Conservation (phyloP, 2,888 invertebrate genomes). For the Epirrita christyi region DNA sequence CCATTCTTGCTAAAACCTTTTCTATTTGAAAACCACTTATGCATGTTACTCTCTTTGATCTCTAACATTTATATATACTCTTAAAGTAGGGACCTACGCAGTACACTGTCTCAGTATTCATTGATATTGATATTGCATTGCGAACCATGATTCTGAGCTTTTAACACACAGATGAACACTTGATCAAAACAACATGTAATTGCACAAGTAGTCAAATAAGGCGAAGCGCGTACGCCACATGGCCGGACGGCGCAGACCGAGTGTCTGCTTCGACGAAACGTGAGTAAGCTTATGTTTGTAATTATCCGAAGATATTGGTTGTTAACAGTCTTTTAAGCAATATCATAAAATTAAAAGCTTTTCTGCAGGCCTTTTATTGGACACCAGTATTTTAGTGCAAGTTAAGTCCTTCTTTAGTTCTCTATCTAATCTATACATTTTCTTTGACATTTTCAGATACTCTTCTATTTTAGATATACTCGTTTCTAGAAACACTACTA, state of each 20-base stretch:
- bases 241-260: conserved; percentile 65
- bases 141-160: conserved; percentile 12
- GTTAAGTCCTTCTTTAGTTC: no score
- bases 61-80: no score
- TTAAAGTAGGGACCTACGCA: no score
- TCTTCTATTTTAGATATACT: background rate
- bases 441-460: no score
- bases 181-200: conserved; percentile 51
- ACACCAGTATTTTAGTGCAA: background rate
- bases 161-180: conserved; percentile 39
- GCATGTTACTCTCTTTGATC: no score
- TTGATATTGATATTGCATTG: background rate
- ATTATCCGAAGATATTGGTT: conserved; percentile 34
- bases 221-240: conserved; percentile 45
- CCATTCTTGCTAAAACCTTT: no score
- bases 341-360: conserved; percentile 1
- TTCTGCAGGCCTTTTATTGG: background rate
- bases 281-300: conserved; percentile 42
- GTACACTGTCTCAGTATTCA: background rate
- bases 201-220: conserved; percentile 56
- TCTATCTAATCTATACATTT: no score
- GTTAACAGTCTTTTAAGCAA: conserved; percentile 30
- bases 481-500: no score
- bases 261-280: conserved; percentile 68
- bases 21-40: no score